These are phyloP conservation scores for Sandelia bainsii DNA, from an alignment of 2,797 vertebrate species.

Conservation along the genomic window DNA sequence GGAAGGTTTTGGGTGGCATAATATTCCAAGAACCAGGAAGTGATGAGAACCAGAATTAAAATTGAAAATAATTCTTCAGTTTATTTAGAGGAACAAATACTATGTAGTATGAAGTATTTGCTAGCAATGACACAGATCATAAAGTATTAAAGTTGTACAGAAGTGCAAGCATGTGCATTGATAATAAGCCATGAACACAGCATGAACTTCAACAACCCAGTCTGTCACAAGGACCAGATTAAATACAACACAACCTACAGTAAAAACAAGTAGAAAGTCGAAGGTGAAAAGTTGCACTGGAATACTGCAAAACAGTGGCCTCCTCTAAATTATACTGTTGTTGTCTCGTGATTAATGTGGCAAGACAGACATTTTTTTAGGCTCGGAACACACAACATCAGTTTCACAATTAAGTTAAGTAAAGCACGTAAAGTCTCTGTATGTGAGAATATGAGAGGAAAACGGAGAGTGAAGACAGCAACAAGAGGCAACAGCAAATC, in stretches of 20 bases:
- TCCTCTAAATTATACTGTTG: neutral
- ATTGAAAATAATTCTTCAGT: neutral
- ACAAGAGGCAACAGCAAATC: constrained; percentile 11
- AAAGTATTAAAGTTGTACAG: too few relatives aligned
- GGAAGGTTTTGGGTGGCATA: neutral
- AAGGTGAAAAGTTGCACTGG: neutral
- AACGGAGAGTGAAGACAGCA: neutral
- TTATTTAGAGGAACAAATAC: too few relatives aligned
- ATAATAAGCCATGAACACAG: neutral
- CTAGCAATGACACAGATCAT: neutral
- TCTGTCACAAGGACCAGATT: neutral
- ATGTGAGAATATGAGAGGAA: neutral
- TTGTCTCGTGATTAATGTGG: neutral
- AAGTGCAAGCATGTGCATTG: too few relatives aligned
- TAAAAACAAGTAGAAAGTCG: neutral
- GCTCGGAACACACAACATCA: neutral
- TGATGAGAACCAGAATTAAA: neutral
- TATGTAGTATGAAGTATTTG: too few relatives aligned
- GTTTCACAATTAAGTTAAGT: too few relatives aligned
- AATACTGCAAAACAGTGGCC: neutral
- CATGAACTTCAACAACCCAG: neutral
- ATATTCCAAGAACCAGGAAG: neutral
- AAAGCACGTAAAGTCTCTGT: neutral
- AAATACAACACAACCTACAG: neutral
- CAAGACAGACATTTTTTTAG: neutral